Evolutionary conservation across 2,888 invertebrate species (phyloP).

Genomic region (Mycogona germanica): DNA sequence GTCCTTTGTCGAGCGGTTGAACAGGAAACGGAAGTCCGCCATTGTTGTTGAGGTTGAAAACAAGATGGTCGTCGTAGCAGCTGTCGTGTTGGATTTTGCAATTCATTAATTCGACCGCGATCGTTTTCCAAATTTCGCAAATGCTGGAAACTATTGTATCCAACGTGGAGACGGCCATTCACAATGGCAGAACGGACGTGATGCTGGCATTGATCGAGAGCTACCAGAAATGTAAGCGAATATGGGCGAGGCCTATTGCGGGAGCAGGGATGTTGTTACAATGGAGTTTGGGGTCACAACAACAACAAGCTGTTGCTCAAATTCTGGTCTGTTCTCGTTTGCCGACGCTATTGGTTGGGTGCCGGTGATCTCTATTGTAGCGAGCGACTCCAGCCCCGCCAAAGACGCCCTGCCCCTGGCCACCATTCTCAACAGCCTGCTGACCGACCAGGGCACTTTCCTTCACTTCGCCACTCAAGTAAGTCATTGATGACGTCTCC

Average conservation of each 20-base stretch:
- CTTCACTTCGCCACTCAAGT: slow-evolving; percentile 45
- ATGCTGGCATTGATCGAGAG: slow-evolving; percentile 43
- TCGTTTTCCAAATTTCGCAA: no score
- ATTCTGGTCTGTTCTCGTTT: no score
- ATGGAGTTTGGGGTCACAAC: slow-evolving; percentile 16
- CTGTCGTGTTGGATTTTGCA: no score
- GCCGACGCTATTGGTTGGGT: no score
- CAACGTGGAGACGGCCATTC: slow-evolving; percentile 42
- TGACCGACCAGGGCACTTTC: slow-evolving; percentile 42
- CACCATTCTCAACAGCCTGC: slow-evolving; percentile 39
- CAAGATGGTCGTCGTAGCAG: no score
- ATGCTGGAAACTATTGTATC: slow-evolving; percentile 36
- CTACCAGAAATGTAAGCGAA: slow-evolving; percentile 38
- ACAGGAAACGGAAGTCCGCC: no score
- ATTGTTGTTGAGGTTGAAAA: no score
- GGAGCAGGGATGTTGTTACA: not conserved
- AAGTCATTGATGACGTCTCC: slow-evolving; percentile 21
- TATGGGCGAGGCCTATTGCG: not conserved
- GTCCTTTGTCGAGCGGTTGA: no score
- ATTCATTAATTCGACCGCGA: no score
- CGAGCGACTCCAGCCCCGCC: no score
- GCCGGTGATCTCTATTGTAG: no score
- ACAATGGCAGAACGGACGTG: slow-evolving; percentile 44
- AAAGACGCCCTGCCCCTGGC: slow-evolving; percentile 34
- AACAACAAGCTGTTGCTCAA: no score